Evolutionary conservation across 2,797 vertebrate genomes (phyloP), one percentile per base, ranked within the genome.

Genomic region (Falco biarmicus): DNA sequence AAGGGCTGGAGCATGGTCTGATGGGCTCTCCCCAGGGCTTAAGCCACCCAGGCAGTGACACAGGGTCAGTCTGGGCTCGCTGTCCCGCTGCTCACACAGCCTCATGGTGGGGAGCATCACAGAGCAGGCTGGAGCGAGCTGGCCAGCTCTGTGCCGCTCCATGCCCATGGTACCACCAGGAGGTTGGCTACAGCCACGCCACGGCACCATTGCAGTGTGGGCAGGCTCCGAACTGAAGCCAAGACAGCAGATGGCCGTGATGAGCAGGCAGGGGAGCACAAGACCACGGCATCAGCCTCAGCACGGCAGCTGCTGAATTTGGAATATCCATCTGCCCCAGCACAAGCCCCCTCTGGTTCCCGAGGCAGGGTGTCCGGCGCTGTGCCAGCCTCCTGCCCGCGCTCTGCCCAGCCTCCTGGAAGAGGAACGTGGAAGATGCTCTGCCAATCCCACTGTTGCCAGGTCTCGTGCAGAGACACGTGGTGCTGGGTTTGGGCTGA

Each of bases 271-370:
- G 85, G 39, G 53, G 19, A 91, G 57, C 57, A 71, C 45, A 32
- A 26, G 53, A 9, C 31, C 24, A 19, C 0, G 1, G 60, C 83
- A 64, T 12, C 1, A 0, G 66, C 73, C 70, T 47, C 81, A 71
- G 76, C 48, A 71, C 0, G 51, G 78, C 84, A 94, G 22, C 87
- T 81, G 73, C 75, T 73, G 64, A 9, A 51, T 16, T 25, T 32
- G 76, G 53, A 71, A 75, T 31, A n/a, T 71, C 92, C 90, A 93
- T 82, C 89, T 96, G 93, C 78, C 74, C 51, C 60, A 10, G 41
- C 37, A 54, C 34, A 76, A 84, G 56, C n/a, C 24, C 47, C 20
- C 43, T 77, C 45, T 45, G n/a, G 12, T 16, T 91, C 54, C 28
- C 0, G 0, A 73, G 59, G 59, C 75, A 83, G 89, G 43, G 71